Conservation (phyloP, 2,113 vertebrate species). For the Pedetes capensis region DNA sequence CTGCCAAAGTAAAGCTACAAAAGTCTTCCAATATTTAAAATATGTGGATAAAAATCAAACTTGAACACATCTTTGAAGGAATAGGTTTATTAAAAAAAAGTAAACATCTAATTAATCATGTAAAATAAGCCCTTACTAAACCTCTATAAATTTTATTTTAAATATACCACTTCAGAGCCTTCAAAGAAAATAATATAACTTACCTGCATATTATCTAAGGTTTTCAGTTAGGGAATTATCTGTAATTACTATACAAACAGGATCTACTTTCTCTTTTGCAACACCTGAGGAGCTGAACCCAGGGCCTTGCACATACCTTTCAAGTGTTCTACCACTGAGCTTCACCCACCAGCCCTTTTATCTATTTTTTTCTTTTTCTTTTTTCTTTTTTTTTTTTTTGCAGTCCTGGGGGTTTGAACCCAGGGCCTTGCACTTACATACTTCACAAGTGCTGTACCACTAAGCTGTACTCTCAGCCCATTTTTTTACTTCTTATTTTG, state of each 20-base stretch:
- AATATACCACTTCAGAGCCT: not conserved
- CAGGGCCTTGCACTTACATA: too few relatives aligned
- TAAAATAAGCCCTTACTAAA: not conserved
- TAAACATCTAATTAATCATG: not conserved
- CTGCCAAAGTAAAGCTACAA: not conserved
- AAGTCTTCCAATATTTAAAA: not conserved
- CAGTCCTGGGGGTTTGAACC: too few relatives aligned
- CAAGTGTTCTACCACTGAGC: too few relatives aligned
- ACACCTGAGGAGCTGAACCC: too few relatives aligned
- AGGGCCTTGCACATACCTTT: too few relatives aligned
- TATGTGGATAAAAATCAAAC: conserved; percentile 14
- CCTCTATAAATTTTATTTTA: not conserved
- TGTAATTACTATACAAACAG: not conserved
- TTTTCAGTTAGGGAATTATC: not conserved
- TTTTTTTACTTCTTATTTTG: too few relatives aligned
- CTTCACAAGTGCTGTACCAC: too few relatives aligned
- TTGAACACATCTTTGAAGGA: not conserved
- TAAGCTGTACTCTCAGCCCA: too few relatives aligned
- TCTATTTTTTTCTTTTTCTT: too few relatives aligned
- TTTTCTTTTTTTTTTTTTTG: too few relatives aligned
- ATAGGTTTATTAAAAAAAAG: conserved; percentile 13
- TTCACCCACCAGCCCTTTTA: too few relatives aligned
- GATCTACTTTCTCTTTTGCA: too few relatives aligned
- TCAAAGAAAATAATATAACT: conserved; percentile 10
- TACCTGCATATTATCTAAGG: not conserved